These are phyloP conservation scores for Drosophila simulans DNA, from an alignment of 1,140 invertebrate species.

Conservation along the genomic window DNA sequence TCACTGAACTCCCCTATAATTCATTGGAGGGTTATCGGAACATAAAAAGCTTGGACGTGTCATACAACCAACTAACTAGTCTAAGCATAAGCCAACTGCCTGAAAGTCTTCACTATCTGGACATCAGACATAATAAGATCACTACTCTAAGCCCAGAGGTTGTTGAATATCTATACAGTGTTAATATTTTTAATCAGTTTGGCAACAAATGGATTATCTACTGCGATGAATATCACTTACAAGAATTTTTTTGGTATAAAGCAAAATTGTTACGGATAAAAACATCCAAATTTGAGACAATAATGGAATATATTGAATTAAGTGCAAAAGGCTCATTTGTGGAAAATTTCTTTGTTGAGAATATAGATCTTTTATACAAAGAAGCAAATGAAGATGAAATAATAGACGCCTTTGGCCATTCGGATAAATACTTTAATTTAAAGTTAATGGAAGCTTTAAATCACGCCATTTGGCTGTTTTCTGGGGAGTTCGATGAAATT, in stretches of 20 bases:
- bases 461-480: not conserved
- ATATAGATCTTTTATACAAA: too few relatives aligned
- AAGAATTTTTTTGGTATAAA: not conserved
- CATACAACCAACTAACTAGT: conserved; percentile 6
- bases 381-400: conserved; percentile 4
- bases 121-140: conserved; percentile 10
- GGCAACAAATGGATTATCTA: conserved; percentile 18
- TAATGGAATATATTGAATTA: not conserved
- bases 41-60: not conserved
- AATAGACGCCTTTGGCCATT: too few relatives aligned
- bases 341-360: not conserved
- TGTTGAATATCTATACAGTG: not conserved
- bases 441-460: not conserved
- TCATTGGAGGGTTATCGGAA: conserved; percentile 7
- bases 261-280: not conserved
- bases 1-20: not conserved
- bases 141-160: not conserved
- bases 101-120: not conserved
- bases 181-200: not conserved
- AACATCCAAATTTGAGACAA: not conserved
- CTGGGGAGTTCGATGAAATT: not conserved
- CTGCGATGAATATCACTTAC: not conserved
- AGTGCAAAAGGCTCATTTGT: not conserved
- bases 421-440: too few relatives aligned
- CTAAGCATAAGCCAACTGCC: conserved; percentile 1